Base-by-base conservation (phyloP, 37 sponge, comb jelly and placozoan genomes). In the Haliclona indistincta region DNA sequence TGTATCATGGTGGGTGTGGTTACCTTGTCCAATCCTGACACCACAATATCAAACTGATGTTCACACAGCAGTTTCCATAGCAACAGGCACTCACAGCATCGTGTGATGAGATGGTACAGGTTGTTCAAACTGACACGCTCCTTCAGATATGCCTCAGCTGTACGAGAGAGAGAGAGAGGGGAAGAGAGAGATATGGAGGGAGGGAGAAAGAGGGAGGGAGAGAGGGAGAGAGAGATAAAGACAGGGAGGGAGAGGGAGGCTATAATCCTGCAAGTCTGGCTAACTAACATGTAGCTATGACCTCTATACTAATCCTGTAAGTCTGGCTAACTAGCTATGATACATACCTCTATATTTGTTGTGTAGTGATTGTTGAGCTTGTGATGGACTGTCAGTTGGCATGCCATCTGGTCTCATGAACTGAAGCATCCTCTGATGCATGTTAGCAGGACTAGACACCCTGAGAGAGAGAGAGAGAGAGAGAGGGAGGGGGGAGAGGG, bases 51-150 rank as follows among this genome's bases (percentile, higher is more conserved):
- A 32, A 96, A 47, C 62, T 91, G 77, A 64, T 85, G 39, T 47
- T 96, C 94, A 82, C 94, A 93, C 38, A 96, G 56, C 35, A 93
- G 67, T 61, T 85, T 89, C 97, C 97, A 96, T 68, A 96, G 78
- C 43, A 88, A 86, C 64, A 93, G 74, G 69, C 78, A 85, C 47
- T 96, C 97, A 61, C 77, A 84, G 65, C 90, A 84, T 47, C 39
- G 74, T 10, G 73, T 65, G 28, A 93, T 78, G 65, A 96, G 82
- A 53, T 38, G 76, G 74, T 77, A 64, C 25, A 96, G 41, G 32
- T 68, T 53, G n/a, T 74, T 67, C 11, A 89, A 64, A 2, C 94
- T 89, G 45, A 72, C 60, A 10, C 66, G 75, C 54, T 96, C 97
- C 43, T 47, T 38, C 34, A 61, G 43, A 37, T 53, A 32, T 54